Conservation (phyloP, 1,140 invertebrate genomes). For the Drosophila ercepeae region DNA sequence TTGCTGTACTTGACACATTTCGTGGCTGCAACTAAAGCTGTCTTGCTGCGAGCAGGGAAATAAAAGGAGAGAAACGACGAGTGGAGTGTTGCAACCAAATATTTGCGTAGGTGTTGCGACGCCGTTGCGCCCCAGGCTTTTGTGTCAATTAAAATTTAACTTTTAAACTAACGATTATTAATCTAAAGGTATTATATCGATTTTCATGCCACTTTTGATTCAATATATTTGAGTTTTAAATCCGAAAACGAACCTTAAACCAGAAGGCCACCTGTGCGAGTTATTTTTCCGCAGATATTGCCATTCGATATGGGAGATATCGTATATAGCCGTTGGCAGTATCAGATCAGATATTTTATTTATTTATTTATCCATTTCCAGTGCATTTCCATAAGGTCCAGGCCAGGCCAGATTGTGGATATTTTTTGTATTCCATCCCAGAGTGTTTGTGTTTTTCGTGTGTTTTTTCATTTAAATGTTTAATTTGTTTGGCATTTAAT, state of each 20-base stretch:
- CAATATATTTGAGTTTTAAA: slow-evolving; percentile 5
- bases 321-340: neutral
- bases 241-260: slow-evolving; percentile 80
- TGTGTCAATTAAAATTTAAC: slow-evolving; percentile 70
- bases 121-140: slow-evolving; percentile 31
- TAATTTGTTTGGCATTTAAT: slow-evolving; percentile 62
- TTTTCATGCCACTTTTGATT: neutral
- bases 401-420: slow-evolving; percentile 14
- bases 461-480: slow-evolving; percentile 18
- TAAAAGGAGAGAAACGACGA: slow-evolving; percentile 9
- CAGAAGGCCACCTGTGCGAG: slow-evolving; percentile 76
- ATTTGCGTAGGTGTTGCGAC: slow-evolving; percentile 67
- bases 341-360: neutral
- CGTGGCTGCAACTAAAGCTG: slow-evolving; percentile 55
- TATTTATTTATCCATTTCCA: slow-evolving; percentile 25
- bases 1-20: slow-evolving; percentile 81
- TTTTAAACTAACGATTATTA: slow-evolving; percentile 61
- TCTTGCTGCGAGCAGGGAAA: slow-evolving; percentile 6
- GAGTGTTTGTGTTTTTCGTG: slow-evolving; percentile 5
- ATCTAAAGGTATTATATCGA: slow-evolving; percentile 16
- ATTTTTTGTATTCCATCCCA: slow-evolving; percentile 4
- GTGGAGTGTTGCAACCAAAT: slow-evolving; percentile 55
- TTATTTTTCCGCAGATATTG: slow-evolving; percentile 25
- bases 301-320: neutral
- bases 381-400: neutral